Percentiles rank a stretch among this genome's conserved stretches.
These are phyloP conservation scores for Tetragonula carbonaria DNA, from an alignment of 2,888 invertebrate genomes.

Conservation along the genomic window DNA sequence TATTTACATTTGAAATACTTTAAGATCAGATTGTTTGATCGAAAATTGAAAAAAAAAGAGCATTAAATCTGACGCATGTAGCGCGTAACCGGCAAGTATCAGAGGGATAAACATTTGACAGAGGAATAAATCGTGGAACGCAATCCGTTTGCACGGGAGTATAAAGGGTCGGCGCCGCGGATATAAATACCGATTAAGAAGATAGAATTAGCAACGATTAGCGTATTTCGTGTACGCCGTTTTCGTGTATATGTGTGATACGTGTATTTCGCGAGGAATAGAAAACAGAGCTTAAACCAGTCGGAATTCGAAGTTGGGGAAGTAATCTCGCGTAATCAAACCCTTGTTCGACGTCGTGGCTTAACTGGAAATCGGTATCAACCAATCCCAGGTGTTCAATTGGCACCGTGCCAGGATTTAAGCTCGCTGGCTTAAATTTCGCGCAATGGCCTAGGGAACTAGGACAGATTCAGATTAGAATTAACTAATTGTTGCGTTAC, in stretches of 20 bases:
- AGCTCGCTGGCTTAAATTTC: conserved; percentile 69
- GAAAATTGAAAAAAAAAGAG: no score
- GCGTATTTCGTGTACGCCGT: conserved; percentile 36
- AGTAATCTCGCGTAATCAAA: conserved; percentile 67
- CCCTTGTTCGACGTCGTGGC: conserved; percentile 51
- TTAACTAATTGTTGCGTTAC: conserved; percentile 72
- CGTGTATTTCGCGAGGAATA: conserved; percentile 41
- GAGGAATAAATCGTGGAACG: neutral
- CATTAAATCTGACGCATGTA: no score
- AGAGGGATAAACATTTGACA: neutral
- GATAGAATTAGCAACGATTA: conserved; percentile 29
- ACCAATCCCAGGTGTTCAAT: conserved; percentile 71
- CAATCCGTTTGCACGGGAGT: neutral
- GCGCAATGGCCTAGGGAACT: conserved; percentile 55
- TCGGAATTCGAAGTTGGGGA: conserved; percentile 45
- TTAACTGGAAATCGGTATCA: conserved; percentile 67
- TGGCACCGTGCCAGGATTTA: conserved; percentile 69
- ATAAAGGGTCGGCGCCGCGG: neutral
- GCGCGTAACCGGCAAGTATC: neutral
- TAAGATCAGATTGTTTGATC: no score
- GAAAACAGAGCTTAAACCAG: conserved; percentile 45
- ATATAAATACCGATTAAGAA: conserved; percentile 14
- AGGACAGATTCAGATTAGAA: conserved; percentile 71
- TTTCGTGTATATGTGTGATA: no score
- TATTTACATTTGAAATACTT: no score